phyloP scores from a whole-genome alignment of 2,797 vertebrate genomes.

The Coilia nasus region DNA sequence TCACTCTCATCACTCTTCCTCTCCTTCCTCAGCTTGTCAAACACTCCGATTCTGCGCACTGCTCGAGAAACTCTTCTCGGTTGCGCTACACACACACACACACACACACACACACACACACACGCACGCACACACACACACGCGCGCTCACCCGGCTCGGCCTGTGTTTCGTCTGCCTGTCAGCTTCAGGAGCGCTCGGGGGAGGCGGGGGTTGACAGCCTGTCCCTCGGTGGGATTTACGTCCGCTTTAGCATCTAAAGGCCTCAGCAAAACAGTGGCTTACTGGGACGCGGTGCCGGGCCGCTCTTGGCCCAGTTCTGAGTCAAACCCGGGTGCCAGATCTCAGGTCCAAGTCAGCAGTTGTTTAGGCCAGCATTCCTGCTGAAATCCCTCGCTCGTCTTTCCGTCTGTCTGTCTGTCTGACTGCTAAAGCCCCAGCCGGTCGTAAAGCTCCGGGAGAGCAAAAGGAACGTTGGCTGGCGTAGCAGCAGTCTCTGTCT shows the following conservation, averaged over 20 bases:
- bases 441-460: neutral
- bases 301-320: neutral
- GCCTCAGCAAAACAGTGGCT: neutral
- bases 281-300: neutral
- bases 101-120: neutral
- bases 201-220: neutral
- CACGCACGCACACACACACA: too few relatives aligned
- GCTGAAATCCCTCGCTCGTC: neutral
- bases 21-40: neutral
- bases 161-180: neutral
- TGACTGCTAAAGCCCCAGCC: neutral
- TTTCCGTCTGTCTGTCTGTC: neutral
- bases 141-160: neutral
- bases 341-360: neutral
- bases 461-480: neutral
- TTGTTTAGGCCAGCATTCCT: conserved; percentile 17
- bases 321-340: neutral
- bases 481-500: neutral
- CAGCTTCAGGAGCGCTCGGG: neutral
- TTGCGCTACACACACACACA: neutral
- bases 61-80: neutral
- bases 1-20: neutral
- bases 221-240: neutral
- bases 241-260: neutral
- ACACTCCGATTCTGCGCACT: neutral